Evolutionary conservation across 2,888 invertebrate species (phyloP).

Genomic region (Scotopteryx bipunctaria): DNA sequence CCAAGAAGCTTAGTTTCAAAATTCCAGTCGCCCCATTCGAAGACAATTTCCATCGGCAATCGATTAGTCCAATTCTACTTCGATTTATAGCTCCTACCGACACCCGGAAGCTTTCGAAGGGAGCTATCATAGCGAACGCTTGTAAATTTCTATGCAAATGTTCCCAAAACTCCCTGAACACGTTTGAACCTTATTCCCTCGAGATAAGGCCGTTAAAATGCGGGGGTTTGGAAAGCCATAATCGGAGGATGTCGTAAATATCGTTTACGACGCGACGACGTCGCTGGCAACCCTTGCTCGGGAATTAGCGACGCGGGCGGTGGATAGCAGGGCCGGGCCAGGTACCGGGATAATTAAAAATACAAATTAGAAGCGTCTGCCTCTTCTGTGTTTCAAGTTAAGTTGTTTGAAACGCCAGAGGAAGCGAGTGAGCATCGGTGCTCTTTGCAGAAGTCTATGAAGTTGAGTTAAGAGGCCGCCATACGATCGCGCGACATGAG

Average conservation of each 20-base stretch:
- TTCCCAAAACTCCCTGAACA: constrained; percentile 29
- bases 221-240: constrained; percentile 48
- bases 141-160: constrained; percentile 79
- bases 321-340: constrained; percentile 32
- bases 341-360: constrained; percentile 22
- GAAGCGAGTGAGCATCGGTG: too few species aligned
- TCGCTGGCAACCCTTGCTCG: constrained; percentile 55
- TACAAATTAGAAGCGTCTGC: constrained; percentile 10
- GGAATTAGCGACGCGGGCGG: constrained; percentile 69
- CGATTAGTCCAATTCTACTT: constrained; percentile 37
- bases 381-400: background rate
- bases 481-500: too few species aligned
- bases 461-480: too few species aligned
- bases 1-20: background rate
- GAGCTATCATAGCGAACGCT: constrained; percentile 56
- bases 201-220: constrained; percentile 32
- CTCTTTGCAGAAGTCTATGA: too few species aligned
- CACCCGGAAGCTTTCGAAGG: constrained; percentile 42
- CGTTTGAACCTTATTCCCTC: constrained; percentile 3
- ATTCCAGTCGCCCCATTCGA: constrained; percentile 15
- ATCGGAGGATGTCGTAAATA: constrained; percentile 72
- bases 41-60: constrained; percentile 29
- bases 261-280: constrained; percentile 69
- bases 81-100: constrained; percentile 30
- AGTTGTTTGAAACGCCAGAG: too few species aligned